A percentile compares a stretch with the other conserved stretches of the same genome.
phyloP scores from a whole-genome alignment of 2,888 invertebrate genomes.

The Anoplius nigerrimus region DNA sequence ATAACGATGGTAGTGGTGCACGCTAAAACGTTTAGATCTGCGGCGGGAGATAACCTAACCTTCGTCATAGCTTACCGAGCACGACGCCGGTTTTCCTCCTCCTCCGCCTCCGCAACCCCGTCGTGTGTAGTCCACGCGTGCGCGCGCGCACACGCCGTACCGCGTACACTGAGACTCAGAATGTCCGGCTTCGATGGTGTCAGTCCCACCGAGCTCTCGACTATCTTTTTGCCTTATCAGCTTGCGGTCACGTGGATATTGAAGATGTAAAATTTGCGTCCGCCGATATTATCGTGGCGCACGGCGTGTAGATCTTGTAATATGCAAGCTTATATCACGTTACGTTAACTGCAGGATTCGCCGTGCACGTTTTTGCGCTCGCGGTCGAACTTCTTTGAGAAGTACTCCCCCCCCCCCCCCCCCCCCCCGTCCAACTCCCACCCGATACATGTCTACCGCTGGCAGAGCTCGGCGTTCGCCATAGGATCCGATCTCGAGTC shows the following conservation, averaged over 20 bases:
- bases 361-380: no score
- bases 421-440: no score
- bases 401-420: no score
- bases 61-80: constrained; percentile 73
- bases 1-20: constrained; percentile 40
- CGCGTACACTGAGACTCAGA: not conserved
- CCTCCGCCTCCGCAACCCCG: constrained; percentile 44
- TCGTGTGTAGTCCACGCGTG: not conserved
- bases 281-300: not conserved
- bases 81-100: constrained; percentile 65
- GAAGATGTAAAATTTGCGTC: constrained; percentile 2
- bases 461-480: no score
- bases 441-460: no score
- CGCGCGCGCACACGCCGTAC: not conserved
- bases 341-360: no score
- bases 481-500: no score
- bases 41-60: constrained; percentile 70
- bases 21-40: constrained; percentile 72
- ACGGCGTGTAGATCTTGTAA: no score
- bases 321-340: no score
- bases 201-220: not conserved
- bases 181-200: not conserved
- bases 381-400: no score
- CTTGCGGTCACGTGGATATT: not conserved
- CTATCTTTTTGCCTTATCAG: not conserved